Evolutionary conservation across 2,797 vertebrate genomes (phyloP).

Genomic region (Sandelia bainsii): DNA sequence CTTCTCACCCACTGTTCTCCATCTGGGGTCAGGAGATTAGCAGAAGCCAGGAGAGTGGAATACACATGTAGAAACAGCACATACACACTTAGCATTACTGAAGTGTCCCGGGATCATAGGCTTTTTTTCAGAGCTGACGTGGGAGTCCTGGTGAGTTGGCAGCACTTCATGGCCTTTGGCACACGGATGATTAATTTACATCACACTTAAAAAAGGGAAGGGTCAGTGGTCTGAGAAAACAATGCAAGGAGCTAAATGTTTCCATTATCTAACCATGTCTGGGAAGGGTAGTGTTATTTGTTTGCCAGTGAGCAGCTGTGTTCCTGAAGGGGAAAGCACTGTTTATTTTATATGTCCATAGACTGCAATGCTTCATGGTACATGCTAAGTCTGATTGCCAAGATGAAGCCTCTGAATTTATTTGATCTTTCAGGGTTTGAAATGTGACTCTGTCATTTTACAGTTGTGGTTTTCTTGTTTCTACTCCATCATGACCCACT

Average conservation of each 20-base stretch:
- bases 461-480: conserved; percentile 10
- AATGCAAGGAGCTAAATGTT: conserved; percentile 22
- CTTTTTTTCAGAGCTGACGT: conserved; percentile 5
- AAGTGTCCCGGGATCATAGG: conserved; percentile 27
- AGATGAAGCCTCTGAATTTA: conserved; percentile 14
- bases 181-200: conserved; percentile 19
- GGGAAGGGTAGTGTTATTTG: conserved; percentile 16
- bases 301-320: conserved; percentile 4
- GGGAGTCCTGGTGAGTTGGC: conserved; percentile 28
- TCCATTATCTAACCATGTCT: conserved; percentile 21
- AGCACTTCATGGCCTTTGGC: conserved; percentile 21
- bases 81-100: not conserved
- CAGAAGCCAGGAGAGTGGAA: conserved; percentile 43
- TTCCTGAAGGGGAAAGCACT: conserved; percentile 1
- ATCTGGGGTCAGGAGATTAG: conserved; percentile 63
- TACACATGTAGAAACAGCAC: conserved; percentile 21
- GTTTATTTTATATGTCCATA: conserved; percentile 16
- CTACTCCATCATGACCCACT: not conserved
- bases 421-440: conserved; percentile 18
- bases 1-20: conserved; percentile 63
- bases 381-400: not conserved
- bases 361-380: not conserved
- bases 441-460: conserved; percentile 10
- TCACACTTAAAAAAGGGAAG: conserved; percentile 2
- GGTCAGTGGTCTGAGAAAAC: conserved; percentile 27